Evolutionary conservation across 2,113 vertebrate species (phyloP), one percentile per base, ranked within the genome.

Genomic region (Lota lota): DNA sequence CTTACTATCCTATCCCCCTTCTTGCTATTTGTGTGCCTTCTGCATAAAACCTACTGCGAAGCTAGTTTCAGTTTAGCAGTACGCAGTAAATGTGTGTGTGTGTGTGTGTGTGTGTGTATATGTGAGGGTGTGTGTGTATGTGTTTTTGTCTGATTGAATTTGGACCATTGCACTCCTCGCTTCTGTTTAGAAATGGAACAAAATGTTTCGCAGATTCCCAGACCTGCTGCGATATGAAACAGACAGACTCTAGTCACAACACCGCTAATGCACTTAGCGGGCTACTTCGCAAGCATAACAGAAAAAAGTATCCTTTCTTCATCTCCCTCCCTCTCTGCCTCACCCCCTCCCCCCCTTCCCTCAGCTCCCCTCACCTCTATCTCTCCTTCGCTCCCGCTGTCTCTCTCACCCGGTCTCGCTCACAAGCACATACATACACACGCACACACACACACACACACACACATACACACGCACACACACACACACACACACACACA

Each of bases 181-280:
- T 19, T 72, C 66, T 58, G 69, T 22, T 66, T 72, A 60, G 61
- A 51, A 47, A 73, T 68, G 60, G 19, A 22, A 79, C 54, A 72
- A 58, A 64, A 60, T 62, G 68, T 58, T 59, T 67, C 73, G 54
- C 69, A 72, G 22, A 66, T 74, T 78, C 70, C 67, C 19, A 60
- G 50, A 76, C 24, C 24, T 10, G 61, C 63, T 64, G 50, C 54
- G 22, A 47, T 24, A 74, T 76, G 69, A 80, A 69, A 68, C 67
- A 75, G 66, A 67, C 69, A 33, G 71, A 74, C 64, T 67, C 22
- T 73, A 68, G 75, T 33, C 67, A 81, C 70, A 75, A 50, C 70
- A 33, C 66, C 50, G 63, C 5, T 77, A 83, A 85, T 71, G 56
- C 77, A 84, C 75, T 83, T 72, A 83, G 72, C 63, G 68, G 64